Evolutionary conservation across 2,113 vertebrate genomes (phyloP).

Genomic region (Cryptomyrus ogoouensis): DNA sequence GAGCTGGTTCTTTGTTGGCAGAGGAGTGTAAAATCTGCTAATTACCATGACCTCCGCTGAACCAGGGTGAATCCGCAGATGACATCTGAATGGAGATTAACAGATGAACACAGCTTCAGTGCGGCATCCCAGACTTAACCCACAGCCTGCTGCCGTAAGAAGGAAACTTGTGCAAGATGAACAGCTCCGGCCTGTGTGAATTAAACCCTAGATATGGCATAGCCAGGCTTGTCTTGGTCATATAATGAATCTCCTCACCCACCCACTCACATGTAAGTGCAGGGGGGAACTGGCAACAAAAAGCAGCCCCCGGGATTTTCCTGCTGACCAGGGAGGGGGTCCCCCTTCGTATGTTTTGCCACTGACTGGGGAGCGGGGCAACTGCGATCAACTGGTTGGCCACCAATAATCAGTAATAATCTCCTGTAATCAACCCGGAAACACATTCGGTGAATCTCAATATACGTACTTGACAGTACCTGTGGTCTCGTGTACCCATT

Average conservation of each 20-base stretch:
- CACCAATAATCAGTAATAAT: neutral
- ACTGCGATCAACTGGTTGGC: neutral
- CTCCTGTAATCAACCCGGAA: neutral
- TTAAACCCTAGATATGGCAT: neutral
- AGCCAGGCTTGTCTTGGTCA: neutral
- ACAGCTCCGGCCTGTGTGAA: neutral
- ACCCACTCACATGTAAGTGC: neutral
- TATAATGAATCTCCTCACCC: neutral
- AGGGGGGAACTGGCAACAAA: neutral
- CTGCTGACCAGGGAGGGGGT: no score
- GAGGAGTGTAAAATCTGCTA: constrained; percentile 2
- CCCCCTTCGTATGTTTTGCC: neutral
- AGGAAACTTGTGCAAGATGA: neutral
- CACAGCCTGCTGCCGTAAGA: neutral
- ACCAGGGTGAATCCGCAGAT: neutral
- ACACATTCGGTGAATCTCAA: no score
- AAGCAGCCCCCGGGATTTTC: neutral
- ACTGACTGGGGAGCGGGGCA: neutral
- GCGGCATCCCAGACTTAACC: neutral
- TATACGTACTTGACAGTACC: no score
- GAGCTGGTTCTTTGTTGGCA: neutral
- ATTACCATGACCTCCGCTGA: constrained; percentile 13
- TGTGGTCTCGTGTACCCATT: no score
- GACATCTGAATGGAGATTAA: constrained; percentile 1
- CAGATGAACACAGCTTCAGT: neutral